A percentile compares a stretch with the other conserved stretches of the same genome.
Evolutionary conservation across 2,888 invertebrate species (phyloP).

Genomic region (Scaptomyza caliginosa): DNA sequence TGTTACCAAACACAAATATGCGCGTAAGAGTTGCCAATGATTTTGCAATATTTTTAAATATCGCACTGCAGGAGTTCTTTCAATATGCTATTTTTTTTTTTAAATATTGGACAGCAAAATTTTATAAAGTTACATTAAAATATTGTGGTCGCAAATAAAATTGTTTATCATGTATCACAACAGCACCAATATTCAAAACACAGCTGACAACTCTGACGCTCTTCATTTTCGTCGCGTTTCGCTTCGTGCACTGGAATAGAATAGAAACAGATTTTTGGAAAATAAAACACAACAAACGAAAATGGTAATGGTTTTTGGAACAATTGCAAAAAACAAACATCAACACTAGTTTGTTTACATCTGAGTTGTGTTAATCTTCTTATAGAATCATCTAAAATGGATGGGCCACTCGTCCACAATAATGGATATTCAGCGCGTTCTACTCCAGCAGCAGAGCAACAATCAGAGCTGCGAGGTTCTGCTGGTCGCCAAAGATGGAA

Average conservation of each 20-base stretch:
- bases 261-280: conserved; percentile 67
- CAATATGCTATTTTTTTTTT: accelerated
- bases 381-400: conserved; percentile 83
- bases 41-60: not conserved
- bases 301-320: conserved; percentile 66
- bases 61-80: not conserved
- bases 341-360: conserved; percentile 13
- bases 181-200: not conserved
- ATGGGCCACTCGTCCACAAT: conserved; percentile 83
- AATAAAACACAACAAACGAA: conserved; percentile 73
- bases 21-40: conserved; percentile 17
- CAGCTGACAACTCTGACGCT: conserved; percentile 37
- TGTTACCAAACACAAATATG: conserved; percentile 5
- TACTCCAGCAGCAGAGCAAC: conserved; percentile 72
- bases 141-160: not conserved
- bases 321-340: conserved; percentile 28
- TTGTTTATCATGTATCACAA: not conserved
- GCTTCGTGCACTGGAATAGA: conserved; percentile 59
- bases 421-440: conserved; percentile 81
- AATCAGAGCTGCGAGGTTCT: conserved; percentile 81
- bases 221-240: conserved; percentile 66
- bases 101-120: too few relatives aligned
- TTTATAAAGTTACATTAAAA: too few relatives aligned
- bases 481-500: conserved; percentile 78
- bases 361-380: not conserved